Base-by-base conservation (phyloP, 2,888 invertebrate species). In the Pinctada fucata region DNA sequence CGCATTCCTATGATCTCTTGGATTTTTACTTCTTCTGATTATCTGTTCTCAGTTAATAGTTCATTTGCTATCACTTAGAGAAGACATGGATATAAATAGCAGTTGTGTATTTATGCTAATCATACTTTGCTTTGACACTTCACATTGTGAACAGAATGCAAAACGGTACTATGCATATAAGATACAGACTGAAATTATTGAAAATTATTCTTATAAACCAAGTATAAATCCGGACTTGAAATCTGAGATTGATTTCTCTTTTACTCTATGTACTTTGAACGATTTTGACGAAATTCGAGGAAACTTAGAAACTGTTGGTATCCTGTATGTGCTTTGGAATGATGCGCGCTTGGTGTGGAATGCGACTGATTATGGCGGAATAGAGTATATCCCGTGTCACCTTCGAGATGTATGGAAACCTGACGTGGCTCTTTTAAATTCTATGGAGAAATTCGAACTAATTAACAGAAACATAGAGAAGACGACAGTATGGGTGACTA, bases 211-310 rank as follows among this genome's bases (percentile, higher is more conserved):
- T n/a, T n/a, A n/a, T n/a, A 68, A 31, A 5, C 10, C 10, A 68
- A 45, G 45, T 13, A 16, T 68, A 31, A 16, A 10, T 5, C 68
- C 68, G 45, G 47, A 31, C 4, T 10, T 68, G 45, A 10, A 68
- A 68, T 45, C 68, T 45, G 45, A 31, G 4, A 13, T 71, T 2
- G 16, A 31, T 13, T 16, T 71, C 10, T 50, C 6, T 51, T 71
- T 71, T 3, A 2, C n/a, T 52, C 16, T 71, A 51, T 3, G 50
- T 48, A 13, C 16, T 2, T 16, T 71, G 1, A 71, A 71, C 52
- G 71, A 71, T 2, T 71, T 51, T 6, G 52, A 71, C 45, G 71
- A 71, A 50, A 52, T 71, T 16, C 8, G n/a, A n/a, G 71, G 71
- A 13, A 8, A 71, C 52, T 31, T 71, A n/a, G 13, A 71, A 13